Percentiles rank a stretch among this genome's conserved stretches.
These are phyloP conservation scores for Eulemur rufifrons DNA, from an alignment of 2,113 vertebrate genomes.

Conservation along the genomic window DNA sequence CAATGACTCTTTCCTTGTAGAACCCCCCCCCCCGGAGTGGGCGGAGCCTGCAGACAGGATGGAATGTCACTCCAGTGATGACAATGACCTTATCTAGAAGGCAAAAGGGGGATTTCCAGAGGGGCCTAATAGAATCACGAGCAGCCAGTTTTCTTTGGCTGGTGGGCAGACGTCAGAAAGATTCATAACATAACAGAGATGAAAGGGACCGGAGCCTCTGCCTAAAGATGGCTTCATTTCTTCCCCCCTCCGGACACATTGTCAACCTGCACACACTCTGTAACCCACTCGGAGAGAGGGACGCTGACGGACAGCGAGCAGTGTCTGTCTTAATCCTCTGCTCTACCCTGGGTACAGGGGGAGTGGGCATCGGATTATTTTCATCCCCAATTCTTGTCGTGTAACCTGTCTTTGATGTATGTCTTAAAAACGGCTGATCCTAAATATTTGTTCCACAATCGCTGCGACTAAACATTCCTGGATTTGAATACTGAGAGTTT, in stretches of 20 bases:
- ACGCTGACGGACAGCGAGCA: background rate
- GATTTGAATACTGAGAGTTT: background rate
- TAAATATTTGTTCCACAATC: background rate
- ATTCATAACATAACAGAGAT: background rate
- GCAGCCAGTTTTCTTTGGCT: background rate
- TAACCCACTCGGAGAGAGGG: background rate
- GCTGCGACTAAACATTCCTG: background rate
- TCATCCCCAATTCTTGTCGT: background rate
- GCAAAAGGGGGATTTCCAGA: background rate
- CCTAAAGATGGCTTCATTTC: background rate
- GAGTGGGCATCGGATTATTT: accelerated
- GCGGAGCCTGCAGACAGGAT: background rate
- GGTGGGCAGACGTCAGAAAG: background rate
- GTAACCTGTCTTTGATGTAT: background rate
- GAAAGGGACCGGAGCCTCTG: background rate
- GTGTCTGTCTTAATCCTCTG: accelerated
- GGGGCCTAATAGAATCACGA: background rate
- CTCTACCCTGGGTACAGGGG: accelerated
- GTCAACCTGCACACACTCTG: background rate
- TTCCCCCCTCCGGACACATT: too few species aligned
- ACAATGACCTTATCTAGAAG: accelerated
- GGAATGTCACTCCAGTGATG: background rate
- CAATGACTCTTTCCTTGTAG: accelerated
- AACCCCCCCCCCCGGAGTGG: background rate
- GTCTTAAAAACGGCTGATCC: background rate